Evolutionary conservation across 2,113 vertebrate genomes (phyloP).

Genomic region (Orthochromis malagaraziensis): DNA sequence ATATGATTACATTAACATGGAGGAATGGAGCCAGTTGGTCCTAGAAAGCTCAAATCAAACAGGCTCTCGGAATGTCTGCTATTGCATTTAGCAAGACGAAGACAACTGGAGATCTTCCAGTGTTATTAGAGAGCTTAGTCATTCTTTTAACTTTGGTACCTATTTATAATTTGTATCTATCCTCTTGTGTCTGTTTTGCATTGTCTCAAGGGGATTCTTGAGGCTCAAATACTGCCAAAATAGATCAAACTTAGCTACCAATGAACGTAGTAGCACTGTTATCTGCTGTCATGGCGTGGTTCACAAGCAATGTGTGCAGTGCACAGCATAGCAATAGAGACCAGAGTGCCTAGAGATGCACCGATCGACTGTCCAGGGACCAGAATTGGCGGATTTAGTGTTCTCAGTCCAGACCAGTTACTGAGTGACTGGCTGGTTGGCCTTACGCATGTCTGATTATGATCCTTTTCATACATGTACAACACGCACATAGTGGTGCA

Average conservation of each 20-base stretch:
- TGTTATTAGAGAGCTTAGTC: background rate
- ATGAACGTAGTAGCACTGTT: background rate
- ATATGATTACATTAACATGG: constrained; percentile 60
- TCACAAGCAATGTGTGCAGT: background rate
- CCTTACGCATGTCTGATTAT: background rate
- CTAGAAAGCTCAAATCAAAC: constrained; percentile 13
- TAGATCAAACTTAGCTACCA: background rate
- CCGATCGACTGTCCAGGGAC: background rate
- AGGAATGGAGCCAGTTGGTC: constrained; percentile 25
- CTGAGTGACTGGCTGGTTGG: background rate
- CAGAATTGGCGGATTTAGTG: background rate
- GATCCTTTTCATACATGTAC: background rate
- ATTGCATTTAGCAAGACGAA: background rate
- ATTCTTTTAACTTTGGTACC: background rate
- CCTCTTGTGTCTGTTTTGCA: background rate
- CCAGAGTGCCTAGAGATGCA: background rate
- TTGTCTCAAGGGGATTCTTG: background rate
- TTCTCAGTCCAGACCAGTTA: background rate
- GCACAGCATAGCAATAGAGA: background rate
- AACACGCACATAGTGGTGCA: background rate
- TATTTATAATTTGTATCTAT: background rate
- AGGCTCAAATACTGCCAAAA: background rate
- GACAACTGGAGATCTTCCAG: background rate
- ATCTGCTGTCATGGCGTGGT: background rate
- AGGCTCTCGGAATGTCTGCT: background rate